These are phyloP conservation scores for Tiphia femorata DNA, from an alignment of 2,888 invertebrate genomes.

Conservation along the genomic window DNA sequence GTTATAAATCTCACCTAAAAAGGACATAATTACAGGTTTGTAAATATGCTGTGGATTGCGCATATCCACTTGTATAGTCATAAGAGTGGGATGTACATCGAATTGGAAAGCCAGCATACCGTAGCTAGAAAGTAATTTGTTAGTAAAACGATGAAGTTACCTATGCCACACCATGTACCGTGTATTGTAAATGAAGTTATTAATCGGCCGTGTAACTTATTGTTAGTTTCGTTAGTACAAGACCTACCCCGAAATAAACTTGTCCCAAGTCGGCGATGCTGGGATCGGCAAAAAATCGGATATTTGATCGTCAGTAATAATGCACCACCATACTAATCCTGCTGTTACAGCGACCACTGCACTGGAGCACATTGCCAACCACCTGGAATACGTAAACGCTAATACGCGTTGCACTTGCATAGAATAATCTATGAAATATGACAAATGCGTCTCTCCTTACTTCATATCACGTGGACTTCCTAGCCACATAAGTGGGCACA, in stretches of 20 bases:
- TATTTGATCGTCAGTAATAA: conserved; percentile 63
- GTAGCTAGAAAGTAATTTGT: conserved; percentile 55
- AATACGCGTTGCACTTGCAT: too few species aligned
- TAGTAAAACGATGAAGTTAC: not conserved
- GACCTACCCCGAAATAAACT: conserved; percentile 62
- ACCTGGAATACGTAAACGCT: conserved; percentile 67
- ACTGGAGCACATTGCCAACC: conserved; percentile 77
- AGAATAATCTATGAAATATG: not conserved
- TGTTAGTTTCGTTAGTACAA: too few species aligned
- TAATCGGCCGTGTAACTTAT: too few species aligned
- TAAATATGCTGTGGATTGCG: conserved; percentile 80
- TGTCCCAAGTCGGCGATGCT: conserved; percentile 66
- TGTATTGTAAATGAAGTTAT: conserved; percentile 2
- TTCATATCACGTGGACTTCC: conserved; percentile 94
- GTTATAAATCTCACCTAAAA: conserved; percentile 70
- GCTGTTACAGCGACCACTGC: conserved; percentile 76
- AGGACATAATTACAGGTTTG: conserved; percentile 79
- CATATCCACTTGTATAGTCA: conserved; percentile 95
- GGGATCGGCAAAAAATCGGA: conserved; percentile 64
- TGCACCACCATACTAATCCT: conserved; percentile 76
- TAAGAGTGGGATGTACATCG: conserved; percentile 85
- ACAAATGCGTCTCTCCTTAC: conserved; percentile 70
- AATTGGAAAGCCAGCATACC: conserved; percentile 73
- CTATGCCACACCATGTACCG: not conserved
- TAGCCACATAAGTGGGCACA: conserved; percentile 88